phyloP scores from a whole-genome alignment of 2,888 invertebrate species.

The Chrysolina haemoptera region DNA sequence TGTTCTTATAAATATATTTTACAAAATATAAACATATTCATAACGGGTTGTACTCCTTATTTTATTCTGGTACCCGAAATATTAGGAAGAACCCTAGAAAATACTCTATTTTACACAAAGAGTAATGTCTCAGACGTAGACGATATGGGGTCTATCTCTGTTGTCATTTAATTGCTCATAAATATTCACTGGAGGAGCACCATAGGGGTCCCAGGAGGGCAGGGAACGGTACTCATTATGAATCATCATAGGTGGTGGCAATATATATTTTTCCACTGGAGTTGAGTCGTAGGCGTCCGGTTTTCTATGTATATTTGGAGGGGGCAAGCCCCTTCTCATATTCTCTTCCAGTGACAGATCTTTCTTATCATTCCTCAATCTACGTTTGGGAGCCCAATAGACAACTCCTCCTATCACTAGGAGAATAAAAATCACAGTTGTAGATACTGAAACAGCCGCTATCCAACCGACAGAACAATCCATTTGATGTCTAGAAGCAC shows the following conservation, averaged over 20 bases:
- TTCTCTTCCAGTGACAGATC: constrained; percentile 55
- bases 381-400: constrained; percentile 63
- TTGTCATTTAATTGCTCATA: constrained; percentile 68
- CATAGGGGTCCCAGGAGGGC: constrained; percentile 66
- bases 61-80: constrained; percentile 39
- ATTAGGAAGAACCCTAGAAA: constrained; percentile 44
- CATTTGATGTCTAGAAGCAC: constrained; percentile 76
- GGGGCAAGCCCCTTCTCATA: constrained; percentile 48
- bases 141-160: constrained; percentile 69
- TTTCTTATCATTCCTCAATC: constrained; percentile 57
- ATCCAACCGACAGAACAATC: constrained; percentile 77
- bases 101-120: constrained; percentile 32
- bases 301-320: constrained; percentile 51
- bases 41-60: constrained; percentile 39
- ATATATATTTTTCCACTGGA: constrained; percentile 63
- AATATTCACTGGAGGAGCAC: constrained; percentile 59
- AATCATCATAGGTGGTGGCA: constrained; percentile 62
- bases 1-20: constrained; percentile 46
- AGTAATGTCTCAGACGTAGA: constrained; percentile 68
- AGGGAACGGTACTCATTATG: constrained; percentile 65
- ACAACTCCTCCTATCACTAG: constrained; percentile 61
- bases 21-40: constrained; percentile 49
- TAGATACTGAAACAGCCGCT: constrained; percentile 73
- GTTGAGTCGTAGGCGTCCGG: constrained; percentile 55
- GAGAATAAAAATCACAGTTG: constrained; percentile 61